Evolutionary conservation across 2,797 vertebrate species (phyloP).

Genomic region (Manis pentadactyla): DNA sequence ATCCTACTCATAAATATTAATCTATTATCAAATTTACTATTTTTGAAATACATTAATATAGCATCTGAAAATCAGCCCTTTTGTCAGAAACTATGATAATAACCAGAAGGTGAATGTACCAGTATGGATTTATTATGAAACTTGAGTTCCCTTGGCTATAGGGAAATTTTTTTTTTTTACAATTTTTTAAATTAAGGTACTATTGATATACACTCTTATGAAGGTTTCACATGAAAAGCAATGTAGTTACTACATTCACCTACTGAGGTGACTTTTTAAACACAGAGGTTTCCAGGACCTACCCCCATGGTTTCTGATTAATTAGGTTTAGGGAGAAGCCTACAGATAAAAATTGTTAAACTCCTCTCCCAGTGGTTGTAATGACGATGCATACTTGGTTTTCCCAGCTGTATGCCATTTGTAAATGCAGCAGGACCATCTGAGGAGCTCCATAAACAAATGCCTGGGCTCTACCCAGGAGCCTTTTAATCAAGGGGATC

Average conservation of each 20-base stretch:
- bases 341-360: background rate
- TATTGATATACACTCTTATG: no score
- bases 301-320: background rate
- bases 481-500: background rate
- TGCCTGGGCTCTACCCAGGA: background rate
- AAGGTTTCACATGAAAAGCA: no score
- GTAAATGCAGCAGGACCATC: background rate
- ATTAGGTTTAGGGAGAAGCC: background rate
- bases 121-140: background rate
- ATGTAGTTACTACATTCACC: no score
- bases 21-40: background rate
- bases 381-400: background rate
- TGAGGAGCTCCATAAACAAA: background rate
- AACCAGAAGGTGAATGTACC: background rate
- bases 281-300: background rate
- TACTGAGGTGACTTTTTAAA: background rate
- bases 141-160: background rate
- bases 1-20: constrained; percentile 19
- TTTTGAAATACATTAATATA: background rate
- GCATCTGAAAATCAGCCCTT: background rate
- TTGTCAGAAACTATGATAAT: background rate
- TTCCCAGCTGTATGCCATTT: background rate
- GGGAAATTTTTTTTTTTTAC: background rate
- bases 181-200: no score
- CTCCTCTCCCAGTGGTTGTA: background rate